Evolutionary conservation across 2,888 invertebrate species (phyloP), one percentile per base, ranked within the genome.

Genomic region (Pocota personata): DNA sequence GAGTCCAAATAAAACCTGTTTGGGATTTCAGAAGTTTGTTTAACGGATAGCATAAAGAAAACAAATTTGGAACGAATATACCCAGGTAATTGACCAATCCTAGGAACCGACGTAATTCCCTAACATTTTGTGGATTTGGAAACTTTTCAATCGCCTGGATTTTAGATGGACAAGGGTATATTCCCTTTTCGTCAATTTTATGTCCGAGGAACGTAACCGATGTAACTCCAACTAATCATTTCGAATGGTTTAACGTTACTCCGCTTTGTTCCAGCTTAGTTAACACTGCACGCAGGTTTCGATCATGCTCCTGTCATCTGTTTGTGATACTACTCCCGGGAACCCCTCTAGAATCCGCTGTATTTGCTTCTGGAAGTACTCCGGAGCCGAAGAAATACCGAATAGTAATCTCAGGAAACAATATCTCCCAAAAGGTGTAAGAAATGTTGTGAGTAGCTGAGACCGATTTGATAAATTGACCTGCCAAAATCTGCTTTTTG

Each of bases 61-160:
- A 58, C 1, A 77, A 24, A 21, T 69, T 14, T 57, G 77, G 69
- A 67, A 77, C 58, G 50, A 69, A 77, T 60, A 69, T 60, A 37
- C 67, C 58, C 60, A 69, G 32, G 55, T 43, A 58, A 64, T 60
- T 77, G 24, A 77, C 60, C n/a, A 57, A 57, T 48, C 66, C 72
- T 1, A 79, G 30, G 27, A 79, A 79, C 50, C 58, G 58, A 0
- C 66, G 72, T 27, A 79, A 35, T 35, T 79, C 79, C 16, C n/a
- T 71, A 8, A 64, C 8, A 14, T 73, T 73, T 64, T n/a, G 16
- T 14, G 62, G 50, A 2, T 46, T 43, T 14, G 46, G 75, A 73
- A n/a, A n/a, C n/a, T n/a, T n/a, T n/a, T n/a, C n/a, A n/a, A n/a
- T n/a, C n/a, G n/a, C n/a, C n/a, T n/a, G n/a, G n/a, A n/a, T n/a